Conservation (phyloP, 2,797 vertebrate species). For the Mus caroli region DNA sequence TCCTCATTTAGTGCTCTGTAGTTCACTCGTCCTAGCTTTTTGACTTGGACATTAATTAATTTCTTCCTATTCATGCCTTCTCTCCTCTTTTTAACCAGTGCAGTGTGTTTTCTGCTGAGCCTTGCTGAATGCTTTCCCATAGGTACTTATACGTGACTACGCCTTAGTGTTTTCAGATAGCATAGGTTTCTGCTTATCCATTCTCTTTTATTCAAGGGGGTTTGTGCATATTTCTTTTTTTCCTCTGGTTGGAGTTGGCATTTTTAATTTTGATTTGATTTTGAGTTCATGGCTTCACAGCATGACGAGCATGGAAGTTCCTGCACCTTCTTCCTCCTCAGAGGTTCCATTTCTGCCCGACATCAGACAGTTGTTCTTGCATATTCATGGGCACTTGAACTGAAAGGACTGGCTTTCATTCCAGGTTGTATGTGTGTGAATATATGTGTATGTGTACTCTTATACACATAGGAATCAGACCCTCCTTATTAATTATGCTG, state of each 20-base stretch:
- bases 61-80: neutral
- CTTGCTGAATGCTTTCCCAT: neutral
- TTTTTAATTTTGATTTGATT: conserved; percentile 53
- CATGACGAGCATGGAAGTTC: neutral
- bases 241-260: neutral
- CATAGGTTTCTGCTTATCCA: neutral
- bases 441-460: neutral
- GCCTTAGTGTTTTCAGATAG: neutral
- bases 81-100: neutral
- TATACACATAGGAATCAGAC: neutral
- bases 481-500: neutral
- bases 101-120: neutral
- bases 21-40: neutral
- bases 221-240: neutral
- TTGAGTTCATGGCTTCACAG: conserved; percentile 7
- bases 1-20: neutral
- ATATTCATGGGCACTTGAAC: neutral
- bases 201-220: neutral
- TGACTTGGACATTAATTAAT: neutral
- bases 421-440: neutral
- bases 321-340: neutral
- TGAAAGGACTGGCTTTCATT: neutral
- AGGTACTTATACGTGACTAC: neutral
- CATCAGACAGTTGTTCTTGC: neutral
- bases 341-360: neutral